phyloP scores from a whole-genome alignment of 2,113 vertebrate species.

The Rhineura floridana region DNA sequence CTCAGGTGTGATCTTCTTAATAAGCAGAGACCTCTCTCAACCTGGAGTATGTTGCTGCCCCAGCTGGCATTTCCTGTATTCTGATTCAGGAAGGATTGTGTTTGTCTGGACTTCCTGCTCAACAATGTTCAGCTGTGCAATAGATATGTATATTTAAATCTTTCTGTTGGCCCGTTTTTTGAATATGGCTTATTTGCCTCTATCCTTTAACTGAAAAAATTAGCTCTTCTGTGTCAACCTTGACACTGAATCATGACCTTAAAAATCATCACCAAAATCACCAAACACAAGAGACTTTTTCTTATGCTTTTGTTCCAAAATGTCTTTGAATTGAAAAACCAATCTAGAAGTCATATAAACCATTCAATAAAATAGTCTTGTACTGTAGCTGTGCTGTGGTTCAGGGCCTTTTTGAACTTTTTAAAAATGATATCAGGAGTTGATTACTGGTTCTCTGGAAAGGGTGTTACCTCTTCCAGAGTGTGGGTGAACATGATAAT shows the following conservation, averaged over 20 bases:
- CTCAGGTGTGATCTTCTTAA: not conserved
- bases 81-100: slow-evolving; percentile 33
- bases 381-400: slow-evolving; percentile 30
- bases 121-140: not conserved
- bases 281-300: not conserved
- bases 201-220: not conserved
- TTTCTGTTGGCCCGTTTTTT: not conserved
- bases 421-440: not conserved
- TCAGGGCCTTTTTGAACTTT: slow-evolving; percentile 28
- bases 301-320: slow-evolving; percentile 4
- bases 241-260: not conserved
- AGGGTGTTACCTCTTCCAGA: not conserved
- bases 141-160: not conserved
- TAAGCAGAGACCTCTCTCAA: slow-evolving; percentile 15
- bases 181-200: not conserved
- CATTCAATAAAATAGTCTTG: slow-evolving; percentile 18
- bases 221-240: not conserved
- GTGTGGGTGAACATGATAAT: not conserved
- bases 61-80: not conserved
- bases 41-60: not conserved
- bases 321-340: slow-evolving; percentile 32
- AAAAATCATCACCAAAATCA: not conserved
- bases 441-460: not conserved
- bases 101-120: not conserved
- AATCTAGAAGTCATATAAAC: slow-evolving; percentile 6